A percentile compares a stretch with the other conserved stretches of the same genome.
These are phyloP conservation scores for Drosophila phalerata DNA, from an alignment of 2,888 invertebrate species.

Conservation along the genomic window DNA sequence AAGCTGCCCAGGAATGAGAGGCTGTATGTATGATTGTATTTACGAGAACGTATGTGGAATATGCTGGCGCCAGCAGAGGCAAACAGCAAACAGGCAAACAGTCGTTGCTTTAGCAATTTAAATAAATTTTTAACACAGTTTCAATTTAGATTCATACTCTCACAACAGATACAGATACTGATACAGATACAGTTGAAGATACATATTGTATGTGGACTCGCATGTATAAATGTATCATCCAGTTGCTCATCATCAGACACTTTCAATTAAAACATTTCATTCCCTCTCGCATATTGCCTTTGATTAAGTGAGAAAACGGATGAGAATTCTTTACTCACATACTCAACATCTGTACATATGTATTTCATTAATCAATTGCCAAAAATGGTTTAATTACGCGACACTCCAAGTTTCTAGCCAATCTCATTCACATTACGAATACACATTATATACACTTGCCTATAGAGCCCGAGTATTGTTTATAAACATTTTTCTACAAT, in stretches of 20 bases:
- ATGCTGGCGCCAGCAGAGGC: slow-evolving; percentile 70
- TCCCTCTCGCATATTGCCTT: slow-evolving; percentile 60
- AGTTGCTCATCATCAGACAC: slow-evolving; percentile 68
- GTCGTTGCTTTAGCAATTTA: slow-evolving; percentile 54
- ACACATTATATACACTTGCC: neutral
- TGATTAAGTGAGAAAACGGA: slow-evolving; percentile 68
- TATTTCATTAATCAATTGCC: slow-evolving; percentile 21
- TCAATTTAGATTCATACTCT: slow-evolving; percentile 61
- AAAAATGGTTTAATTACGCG: slow-evolving; percentile 15
- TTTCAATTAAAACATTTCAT: slow-evolving; percentile 79
- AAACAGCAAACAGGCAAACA: slow-evolving; percentile 22
- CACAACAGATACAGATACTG: slow-evolving; percentile 11
- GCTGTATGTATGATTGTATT: neutral
- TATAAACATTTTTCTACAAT: slow-evolving; percentile 13
- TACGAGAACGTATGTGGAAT: slow-evolving; percentile 19
- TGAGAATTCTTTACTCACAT: slow-evolving; percentile 18
- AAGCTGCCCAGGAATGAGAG: slow-evolving; percentile 13
- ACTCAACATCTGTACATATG: slow-evolving; percentile 2
- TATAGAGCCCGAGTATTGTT: slow-evolving; percentile 14
- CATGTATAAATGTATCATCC: slow-evolving; percentile 15
- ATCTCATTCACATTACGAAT: neutral
- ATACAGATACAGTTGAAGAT: slow-evolving; percentile 2
- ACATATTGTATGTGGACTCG: slow-evolving; percentile 4
- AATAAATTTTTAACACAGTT: slow-evolving; percentile 72
- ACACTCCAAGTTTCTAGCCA: neutral